phyloP scores from a whole-genome alignment of 2,113 vertebrate genomes.

The Pomatorhinus ruficollis region DNA sequence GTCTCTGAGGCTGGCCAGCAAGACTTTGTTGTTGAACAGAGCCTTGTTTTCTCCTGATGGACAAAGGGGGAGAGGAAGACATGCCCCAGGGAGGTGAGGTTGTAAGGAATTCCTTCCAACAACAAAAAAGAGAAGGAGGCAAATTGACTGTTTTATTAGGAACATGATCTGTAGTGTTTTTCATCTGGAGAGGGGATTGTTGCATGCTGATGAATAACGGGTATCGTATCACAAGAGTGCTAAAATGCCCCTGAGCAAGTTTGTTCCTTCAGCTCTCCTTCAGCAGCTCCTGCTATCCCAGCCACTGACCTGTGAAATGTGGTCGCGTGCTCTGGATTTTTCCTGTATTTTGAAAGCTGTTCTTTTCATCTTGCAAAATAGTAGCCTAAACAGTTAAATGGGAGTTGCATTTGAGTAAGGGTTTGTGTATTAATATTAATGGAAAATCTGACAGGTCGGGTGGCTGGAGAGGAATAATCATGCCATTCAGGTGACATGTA shows the following conservation, averaged over 20 bases:
- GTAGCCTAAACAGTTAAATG: conserved; percentile 16
- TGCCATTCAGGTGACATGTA: neutral
- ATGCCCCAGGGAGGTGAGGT: neutral
- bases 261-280: conserved; percentile 49
- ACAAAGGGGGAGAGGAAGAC: neutral
- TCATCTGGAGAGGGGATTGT: conserved; percentile 48
- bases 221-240: conserved; percentile 60
- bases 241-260: conserved; percentile 62
- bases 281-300: conserved; percentile 35
- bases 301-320: conserved; percentile 62
- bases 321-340: neutral
- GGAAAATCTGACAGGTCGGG: fast-evolving
- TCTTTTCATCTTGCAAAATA: conserved; percentile 1
- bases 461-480: neutral
- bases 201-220: conserved; percentile 59
- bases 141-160: conserved; percentile 67
- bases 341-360: conserved; percentile 52
- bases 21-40: conserved; percentile 7
- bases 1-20: fast-evolving
- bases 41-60: conserved; percentile 12
- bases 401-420: neutral
- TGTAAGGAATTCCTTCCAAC: conserved; percentile 30
- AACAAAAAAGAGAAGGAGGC: conserved; percentile 54
- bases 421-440: conserved; percentile 33
- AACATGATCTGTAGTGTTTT: conserved; percentile 62